Percentiles rank a stretch among this genome's conserved stretches.
phyloP scores from a whole-genome alignment of 1,140 invertebrate species.

The Dreissena rostriformis region DNA sequence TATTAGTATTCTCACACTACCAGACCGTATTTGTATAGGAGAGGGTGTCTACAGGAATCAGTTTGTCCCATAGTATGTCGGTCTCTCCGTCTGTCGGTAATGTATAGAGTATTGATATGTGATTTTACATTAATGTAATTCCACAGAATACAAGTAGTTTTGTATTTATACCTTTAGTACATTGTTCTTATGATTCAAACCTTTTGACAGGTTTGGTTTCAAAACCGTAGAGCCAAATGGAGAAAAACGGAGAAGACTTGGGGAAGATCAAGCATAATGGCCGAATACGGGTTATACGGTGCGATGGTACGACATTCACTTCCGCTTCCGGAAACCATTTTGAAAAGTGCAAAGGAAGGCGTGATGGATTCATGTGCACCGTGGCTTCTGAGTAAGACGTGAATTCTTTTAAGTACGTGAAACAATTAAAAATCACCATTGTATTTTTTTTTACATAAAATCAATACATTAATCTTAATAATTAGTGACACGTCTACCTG shows the following conservation, averaged over 20 bases:
- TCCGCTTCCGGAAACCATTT: constrained; percentile 97
- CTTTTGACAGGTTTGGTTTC: constrained; percentile 95
- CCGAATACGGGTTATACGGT: constrained; percentile 99
- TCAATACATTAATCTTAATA: background rate
- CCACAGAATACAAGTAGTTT: no score
- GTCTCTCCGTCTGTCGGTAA: background rate
- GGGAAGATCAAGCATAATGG: constrained; percentile 99
- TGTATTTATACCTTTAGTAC: no score
- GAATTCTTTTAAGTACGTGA: background rate
- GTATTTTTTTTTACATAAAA: background rate
- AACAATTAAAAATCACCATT: background rate
- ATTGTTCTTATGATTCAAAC: no score
- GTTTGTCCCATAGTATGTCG: background rate
- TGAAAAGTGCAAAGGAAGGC: constrained; percentile 95
- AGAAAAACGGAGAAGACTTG: constrained; percentile 99
- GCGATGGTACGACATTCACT: constrained; percentile 99
- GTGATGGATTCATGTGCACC: constrained; percentile 93
- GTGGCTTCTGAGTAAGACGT: constrained; percentile 95
- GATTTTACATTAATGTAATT: no score
- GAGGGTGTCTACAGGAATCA: no score
- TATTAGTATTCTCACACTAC: no score
- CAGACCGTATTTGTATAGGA: no score
- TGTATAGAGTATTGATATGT: background rate
- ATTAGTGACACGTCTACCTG: background rate
- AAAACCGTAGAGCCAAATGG: constrained; percentile 99